Conservation (phyloP, 2,888 invertebrate species). For the Adelphocoris suturalis region DNA sequence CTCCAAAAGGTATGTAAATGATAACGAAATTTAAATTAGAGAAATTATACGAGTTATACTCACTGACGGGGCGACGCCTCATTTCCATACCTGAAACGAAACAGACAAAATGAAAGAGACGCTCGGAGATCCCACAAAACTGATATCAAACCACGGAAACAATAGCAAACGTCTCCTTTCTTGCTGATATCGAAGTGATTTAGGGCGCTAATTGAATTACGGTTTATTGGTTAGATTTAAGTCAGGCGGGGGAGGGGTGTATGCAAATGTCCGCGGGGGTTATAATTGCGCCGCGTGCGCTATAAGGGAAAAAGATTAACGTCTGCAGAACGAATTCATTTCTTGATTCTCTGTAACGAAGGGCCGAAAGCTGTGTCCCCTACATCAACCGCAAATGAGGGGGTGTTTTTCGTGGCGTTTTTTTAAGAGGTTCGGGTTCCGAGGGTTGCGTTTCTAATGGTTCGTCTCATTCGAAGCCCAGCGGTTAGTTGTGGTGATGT, state of each 20-base stretch:
- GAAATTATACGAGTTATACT: neutral
- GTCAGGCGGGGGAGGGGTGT: neutral
- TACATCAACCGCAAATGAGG: constrained; percentile 3
- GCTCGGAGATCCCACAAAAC: neutral
- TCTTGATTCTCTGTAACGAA: constrained; percentile 45
- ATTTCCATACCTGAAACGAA: constrained; percentile 53
- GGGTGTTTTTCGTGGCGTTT: neutral
- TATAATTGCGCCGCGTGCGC: constrained; percentile 23
- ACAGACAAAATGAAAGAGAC: constrained; percentile 28
- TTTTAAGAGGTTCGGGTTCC: neutral
- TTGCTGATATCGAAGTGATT: constrained; percentile 45
- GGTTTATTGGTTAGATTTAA: constrained; percentile 52
- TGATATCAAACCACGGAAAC: constrained; percentile 1
- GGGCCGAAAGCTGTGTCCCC: neutral
- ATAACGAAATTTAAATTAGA: too few relatives aligned
- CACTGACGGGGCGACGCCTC: constrained; percentile 18
- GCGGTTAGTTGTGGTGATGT: too few relatives aligned
- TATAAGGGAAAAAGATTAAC: constrained; percentile 37
- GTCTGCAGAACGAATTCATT: constrained; percentile 40
- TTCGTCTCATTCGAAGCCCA: neutral
- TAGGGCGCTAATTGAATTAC: constrained; percentile 45
- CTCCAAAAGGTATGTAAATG: too few relatives aligned
- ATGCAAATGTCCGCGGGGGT: constrained; percentile 44
- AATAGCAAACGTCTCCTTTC: neutral
- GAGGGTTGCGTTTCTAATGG: neutral